Base-by-base conservation (phyloP, 2,113 vertebrate genomes). In the Triplophysa tibetana region DNA sequence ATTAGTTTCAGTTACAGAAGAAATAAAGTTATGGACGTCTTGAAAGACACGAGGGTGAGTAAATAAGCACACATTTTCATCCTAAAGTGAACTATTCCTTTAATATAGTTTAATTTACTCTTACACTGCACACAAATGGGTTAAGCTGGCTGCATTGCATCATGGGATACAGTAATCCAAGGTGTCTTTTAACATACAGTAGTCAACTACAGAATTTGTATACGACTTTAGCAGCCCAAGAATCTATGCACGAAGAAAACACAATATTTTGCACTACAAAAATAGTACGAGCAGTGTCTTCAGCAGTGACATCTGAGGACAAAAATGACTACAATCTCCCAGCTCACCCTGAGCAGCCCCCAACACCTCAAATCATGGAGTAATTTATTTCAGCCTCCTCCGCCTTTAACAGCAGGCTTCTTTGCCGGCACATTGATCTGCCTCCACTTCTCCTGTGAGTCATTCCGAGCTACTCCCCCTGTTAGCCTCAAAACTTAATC, bases 401-500 rank as follows among this genome's bases (percentile, higher is more conserved):
- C 13, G 24, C 56, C 75, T 87, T 82, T 88, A 85, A 83, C 84
- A 73, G 85, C 69, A 61, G 64, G 60, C 83, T 82, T 82, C 79
- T 83, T 62, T 29, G 83, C 81, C 52, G 79, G 82, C 83, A 81
- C 75, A 84, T 77, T 78, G 85, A 86, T 90, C 74, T 74, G 48
- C 67, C 58, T 75, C 87, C 79, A 77, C 50, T 86, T 83, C 82
- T 78, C 83, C 86, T 85, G 72, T 77, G 83, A 86, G 62, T 72
- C 63, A 79, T 74, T 17, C 29, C 52, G 58, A 52, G 33, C 66
- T 56, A 67, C 68, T 58, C 56, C 75, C 45, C 75, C 56, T 70
- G 62, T 68, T 85, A 75, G 83, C 84, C 81, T 85, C 82, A 86
- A 88, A 70, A 89, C 89, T 88, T 89, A 89, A 93, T 87, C 85